These are phyloP conservation scores for Orcinus orca DNA, from an alignment of 2,113 vertebrate genomes.

Conservation along the genomic window DNA sequence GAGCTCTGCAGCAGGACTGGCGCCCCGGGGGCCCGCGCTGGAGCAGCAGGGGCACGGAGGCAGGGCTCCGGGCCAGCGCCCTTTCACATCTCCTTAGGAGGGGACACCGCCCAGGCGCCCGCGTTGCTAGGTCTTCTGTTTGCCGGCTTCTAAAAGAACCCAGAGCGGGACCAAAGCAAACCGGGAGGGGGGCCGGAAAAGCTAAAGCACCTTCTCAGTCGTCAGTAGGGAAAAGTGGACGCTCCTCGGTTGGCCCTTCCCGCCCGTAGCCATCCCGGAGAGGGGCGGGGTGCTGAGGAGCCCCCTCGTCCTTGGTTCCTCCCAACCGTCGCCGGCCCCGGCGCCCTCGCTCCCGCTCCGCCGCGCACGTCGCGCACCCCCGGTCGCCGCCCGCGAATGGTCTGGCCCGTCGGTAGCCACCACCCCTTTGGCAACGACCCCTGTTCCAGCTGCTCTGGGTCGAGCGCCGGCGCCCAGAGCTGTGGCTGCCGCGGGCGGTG, in stretches of 20 bases:
- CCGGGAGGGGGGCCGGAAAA: background rate
- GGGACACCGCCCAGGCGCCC: slow-evolving; percentile 49
- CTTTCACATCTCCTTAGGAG: background rate
- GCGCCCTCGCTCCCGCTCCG: background rate
- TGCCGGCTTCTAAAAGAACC: slow-evolving; percentile 57
- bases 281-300: fast-evolving
- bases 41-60: background rate
- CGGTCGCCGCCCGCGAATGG: slow-evolving; percentile 53
- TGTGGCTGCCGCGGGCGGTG: slow-evolving; percentile 33
- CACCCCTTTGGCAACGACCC: slow-evolving; percentile 53
- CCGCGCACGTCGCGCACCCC: slow-evolving; percentile 58
- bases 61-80: background rate
- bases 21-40: fast-evolving
- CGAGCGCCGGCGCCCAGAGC: slow-evolving; percentile 5
- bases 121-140: slow-evolving; percentile 75
- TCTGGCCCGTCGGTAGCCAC: slow-evolving; percentile 61
- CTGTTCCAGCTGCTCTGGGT: slow-evolving; percentile 67
- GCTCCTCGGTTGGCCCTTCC: fast-evolving
- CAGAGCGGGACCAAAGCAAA: slow-evolving; percentile 44
- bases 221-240: fast-evolving
- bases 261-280: fast-evolving
- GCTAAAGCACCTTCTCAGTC: background rate
- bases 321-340: background rate
- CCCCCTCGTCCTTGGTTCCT: background rate
- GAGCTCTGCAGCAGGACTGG: fast-evolving